phyloP scores from a whole-genome alignment of 2,113 vertebrate genomes.

The Notiomystis cincta region DNA sequence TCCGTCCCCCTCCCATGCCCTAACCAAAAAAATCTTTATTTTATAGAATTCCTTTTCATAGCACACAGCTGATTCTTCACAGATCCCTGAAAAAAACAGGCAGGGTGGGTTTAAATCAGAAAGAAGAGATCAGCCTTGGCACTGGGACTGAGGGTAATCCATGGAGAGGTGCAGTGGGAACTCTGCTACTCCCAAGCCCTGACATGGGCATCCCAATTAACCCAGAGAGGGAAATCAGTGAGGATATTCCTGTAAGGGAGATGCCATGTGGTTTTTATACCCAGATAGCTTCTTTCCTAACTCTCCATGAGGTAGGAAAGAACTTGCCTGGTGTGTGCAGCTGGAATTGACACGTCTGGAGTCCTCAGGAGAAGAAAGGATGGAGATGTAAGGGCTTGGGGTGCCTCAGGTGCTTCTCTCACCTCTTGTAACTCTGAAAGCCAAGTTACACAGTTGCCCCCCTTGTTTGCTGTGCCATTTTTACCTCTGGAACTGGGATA shows the following conservation, averaged over 20 bases:
- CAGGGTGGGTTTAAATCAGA: not conserved
- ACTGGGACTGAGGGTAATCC: not conserved
- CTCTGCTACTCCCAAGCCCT: not conserved
- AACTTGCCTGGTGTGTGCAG: not conserved
- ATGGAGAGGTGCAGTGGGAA: not conserved
- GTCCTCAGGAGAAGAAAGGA: not conserved
- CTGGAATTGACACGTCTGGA: not conserved
- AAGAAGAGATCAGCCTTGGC: not conserved
- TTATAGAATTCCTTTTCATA: not conserved
- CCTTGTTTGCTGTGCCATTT: not conserved
- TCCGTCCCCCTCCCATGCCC: accelerated
- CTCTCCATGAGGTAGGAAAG: not conserved
- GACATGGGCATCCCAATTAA: accelerated
- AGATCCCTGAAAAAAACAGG: not conserved
- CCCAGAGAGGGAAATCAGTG: not conserved
- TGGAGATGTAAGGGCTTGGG: not conserved
- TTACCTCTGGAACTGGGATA: not conserved
- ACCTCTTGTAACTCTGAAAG: accelerated
- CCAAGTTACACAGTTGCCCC: not conserved
- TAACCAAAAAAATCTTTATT: not conserved
- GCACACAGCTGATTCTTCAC: accelerated
- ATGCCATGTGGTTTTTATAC: not conserved
- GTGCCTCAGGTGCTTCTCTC: not conserved
- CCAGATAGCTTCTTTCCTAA: not conserved
- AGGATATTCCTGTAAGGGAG: not conserved